Base-by-base conservation (phyloP, 2,113 vertebrate genomes). In the Rostratula benghalensis region DNA sequence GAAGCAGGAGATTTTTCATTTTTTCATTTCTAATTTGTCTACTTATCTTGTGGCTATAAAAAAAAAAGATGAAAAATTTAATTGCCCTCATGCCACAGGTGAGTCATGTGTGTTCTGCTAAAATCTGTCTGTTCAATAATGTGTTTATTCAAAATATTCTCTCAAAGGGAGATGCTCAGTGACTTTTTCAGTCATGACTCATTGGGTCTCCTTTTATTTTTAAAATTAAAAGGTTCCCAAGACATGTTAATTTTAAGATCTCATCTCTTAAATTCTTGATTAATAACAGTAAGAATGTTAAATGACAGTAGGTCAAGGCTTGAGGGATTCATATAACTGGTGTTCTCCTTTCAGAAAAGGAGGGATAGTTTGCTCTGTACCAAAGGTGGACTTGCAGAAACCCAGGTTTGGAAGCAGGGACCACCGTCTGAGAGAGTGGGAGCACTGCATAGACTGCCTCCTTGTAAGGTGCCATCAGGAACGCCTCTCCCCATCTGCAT, bases 141-240 rank as follows among this genome's bases (percentile, higher is more conserved):
- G 54, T 73, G 25, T 35, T 69, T 89, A 50, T 93, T 90, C 71
- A 69, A 85, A 93, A 56, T 67, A 60, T 18, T 64, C 50, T 74
- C 71, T 86, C 46, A 20, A 79, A 94, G 50, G 67, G 41, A 68
- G 60, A 57, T 73, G 25, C 54, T 89, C 54, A 93, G 35, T 64
- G 90, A 85, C 67, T 93, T 95, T 94, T 81, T 84, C 74, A 95
- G 83, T 83, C 19, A 3, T 89, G 94, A 89, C 54, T 96, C 83
- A 82, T 21, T 89, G 37, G 27, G 65, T 90, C 61, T 87, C 54
- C 25, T 94, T 83, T 67, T 78, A 46, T 94, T 89, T 78, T 71
- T 92, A 31, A 89, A 65, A 89, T 94, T 0, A 93, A 73, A 63
- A 69, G 21, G 81, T 92, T 92, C 81, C 91, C 86, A 80, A 87